Base-by-base conservation (phyloP, 2,797 vertebrate genomes). In the Cuculus canorus region DNA sequence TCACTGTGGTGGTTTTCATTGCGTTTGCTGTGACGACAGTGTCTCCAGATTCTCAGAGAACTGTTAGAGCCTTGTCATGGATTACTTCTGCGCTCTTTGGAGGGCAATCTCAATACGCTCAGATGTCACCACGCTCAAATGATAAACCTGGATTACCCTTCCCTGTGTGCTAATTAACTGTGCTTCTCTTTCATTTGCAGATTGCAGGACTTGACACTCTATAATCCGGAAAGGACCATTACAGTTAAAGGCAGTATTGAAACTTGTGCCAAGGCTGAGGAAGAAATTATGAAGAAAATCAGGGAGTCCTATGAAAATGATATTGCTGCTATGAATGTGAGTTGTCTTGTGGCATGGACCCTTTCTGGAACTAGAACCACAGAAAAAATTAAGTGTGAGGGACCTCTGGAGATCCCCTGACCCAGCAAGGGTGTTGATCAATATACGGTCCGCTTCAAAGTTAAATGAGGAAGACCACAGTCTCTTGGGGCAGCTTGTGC, bases 221-320 rank as follows among this genome's bases (percentile, higher is more conserved):
- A 99, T 97, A 99, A 99, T 95, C 99, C 98, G 1, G 99, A 99
- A 97, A 98, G 99, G 96, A 99, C 99, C 95, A 99, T 99, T 97
- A 99, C 99, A 16, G 98, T 99, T 75, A 99, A 99, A 97, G 99
- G 99, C 96, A 96, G 97, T 88, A 98, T 99, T 71, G 99, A 99
- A 79, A 98, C 98, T 1, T 99, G 99, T 95, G 97, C 98, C 71
- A 98, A 98, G 96, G 99, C 99, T 2, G 99, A 99, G 89, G 99
- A 99, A 96, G 99, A 99, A 97, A 98, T 99, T 88, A 99, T 99
- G 99, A 99, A 99, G 98, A 99, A 99, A 98, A 98, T 99, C 97
- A 98, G 99, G 96, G 99, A 99, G 97, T 99, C 99, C 33, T 99
- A 99, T 25, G 99, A 99, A 95, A 99, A 99, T 48, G 99, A 99